Evolutionary conservation across 2,797 vertebrate genomes (phyloP).

Genomic region (Coendou prehensilis): DNA sequence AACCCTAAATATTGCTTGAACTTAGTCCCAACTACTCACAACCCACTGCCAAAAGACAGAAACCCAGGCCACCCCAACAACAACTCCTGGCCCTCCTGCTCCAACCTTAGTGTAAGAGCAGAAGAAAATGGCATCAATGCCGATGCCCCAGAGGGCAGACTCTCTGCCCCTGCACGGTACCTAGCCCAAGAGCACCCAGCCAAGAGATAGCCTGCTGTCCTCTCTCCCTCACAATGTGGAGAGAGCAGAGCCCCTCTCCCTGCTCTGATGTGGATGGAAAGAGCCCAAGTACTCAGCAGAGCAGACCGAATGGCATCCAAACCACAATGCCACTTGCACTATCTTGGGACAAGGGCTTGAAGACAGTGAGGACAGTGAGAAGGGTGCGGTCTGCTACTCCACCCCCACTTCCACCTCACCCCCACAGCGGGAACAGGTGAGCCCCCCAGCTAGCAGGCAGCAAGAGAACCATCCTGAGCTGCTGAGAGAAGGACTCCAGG

Average conservation of each 20-base stretch:
- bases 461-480: neutral
- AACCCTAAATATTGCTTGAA: neutral
- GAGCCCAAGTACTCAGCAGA: neutral
- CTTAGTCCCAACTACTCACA: neutral
- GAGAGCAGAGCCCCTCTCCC: neutral
- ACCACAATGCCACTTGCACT: neutral
- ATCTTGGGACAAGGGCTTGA: neutral
- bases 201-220: neutral
- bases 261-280: neutral
- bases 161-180: neutral
- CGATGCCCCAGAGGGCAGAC: neutral
- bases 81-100: neutral
- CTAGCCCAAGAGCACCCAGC: neutral
- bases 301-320: neutral
- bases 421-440: neutral
- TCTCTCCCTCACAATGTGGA: neutral
- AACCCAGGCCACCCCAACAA: neutral
- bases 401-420: neutral
- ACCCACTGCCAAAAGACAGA: neutral
- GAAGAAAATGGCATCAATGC: neutral
- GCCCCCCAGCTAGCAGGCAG: neutral
- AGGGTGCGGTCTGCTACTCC: neutral
- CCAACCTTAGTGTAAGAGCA: neutral
- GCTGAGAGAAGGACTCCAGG: neutral
- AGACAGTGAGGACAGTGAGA: rapidly evolving